Percentiles rank a stretch among this genome's conserved stretches.
Evolutionary conservation across 2,797 vertebrate species (phyloP).

Genomic region (Schizopygopsis pylzovi): DNA sequence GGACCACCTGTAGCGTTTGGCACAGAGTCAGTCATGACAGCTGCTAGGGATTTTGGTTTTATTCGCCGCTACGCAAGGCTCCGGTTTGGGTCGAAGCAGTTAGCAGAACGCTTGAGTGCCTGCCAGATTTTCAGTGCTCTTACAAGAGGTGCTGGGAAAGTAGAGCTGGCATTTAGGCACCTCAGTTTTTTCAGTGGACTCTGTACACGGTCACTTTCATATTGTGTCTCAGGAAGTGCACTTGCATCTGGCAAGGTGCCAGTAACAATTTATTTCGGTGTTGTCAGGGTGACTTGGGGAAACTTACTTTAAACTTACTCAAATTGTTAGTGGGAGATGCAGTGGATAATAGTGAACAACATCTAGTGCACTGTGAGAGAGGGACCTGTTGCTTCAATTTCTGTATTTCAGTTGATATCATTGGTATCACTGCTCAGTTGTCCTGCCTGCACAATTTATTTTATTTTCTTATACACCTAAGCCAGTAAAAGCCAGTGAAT

Average conservation of each 20-base stretch:
- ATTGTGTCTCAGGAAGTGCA: neutral
- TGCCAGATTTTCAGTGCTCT: constrained; percentile 15
- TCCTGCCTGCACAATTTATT: neutral
- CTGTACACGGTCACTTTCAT: constrained; percentile 25
- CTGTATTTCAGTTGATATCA: neutral
- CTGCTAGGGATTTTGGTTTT: constrained; percentile 35
- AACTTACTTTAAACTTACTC: neutral
- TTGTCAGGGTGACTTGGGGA: neutral
- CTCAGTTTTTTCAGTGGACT: neutral
- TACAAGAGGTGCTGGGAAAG: constrained; percentile 18
- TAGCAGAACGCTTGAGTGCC: constrained; percentile 21
- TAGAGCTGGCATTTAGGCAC: constrained; percentile 9
- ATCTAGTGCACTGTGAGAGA: neutral
- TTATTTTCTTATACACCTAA: neutral
- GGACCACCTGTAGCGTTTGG: constrained; percentile 42
- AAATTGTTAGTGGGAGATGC: neutral
- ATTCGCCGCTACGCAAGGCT: constrained; percentile 19
- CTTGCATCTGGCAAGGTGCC: neutral
- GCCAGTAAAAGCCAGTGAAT: neutral
- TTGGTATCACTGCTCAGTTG: neutral
- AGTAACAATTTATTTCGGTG: neutral
- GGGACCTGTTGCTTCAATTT: neutral
- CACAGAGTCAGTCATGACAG: neutral
- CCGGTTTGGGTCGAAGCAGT: constrained; percentile 23
- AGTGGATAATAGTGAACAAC: neutral